Base-by-base conservation (phyloP, 2,797 vertebrate genomes). In the Hapalemur alaotrensis region DNA sequence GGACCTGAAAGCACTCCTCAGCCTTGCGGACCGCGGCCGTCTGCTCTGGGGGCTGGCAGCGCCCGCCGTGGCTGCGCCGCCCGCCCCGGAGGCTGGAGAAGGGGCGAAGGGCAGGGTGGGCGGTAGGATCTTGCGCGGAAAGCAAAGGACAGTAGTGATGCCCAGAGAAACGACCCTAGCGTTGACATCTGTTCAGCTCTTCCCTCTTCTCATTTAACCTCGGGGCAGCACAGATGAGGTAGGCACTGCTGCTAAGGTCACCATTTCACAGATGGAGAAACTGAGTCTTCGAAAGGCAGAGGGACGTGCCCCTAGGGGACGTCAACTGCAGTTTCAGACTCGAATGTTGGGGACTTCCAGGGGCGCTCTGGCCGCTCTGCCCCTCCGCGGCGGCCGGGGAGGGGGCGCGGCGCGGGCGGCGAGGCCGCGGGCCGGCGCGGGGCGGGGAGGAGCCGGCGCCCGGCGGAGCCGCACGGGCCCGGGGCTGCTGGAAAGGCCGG, bases 231-330 rank as follows among this genome's bases (percentile, higher is more conserved):
- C 88, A 69, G 20, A 50, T 5, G 48, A 89, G 67, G 63, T 3
- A 22, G 59, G 79, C 73, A 32, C 23, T 11, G 22, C 20, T 35
- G 54, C 54, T 43, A 52, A 41, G 15, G 75, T 48, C 28, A 28
- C 96, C 63, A 61, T 79, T 83, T 92, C 91, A 72, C 72, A 92
- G 69, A 73, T 54, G 86, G 80, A 81, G 75, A 93, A 67, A 96
- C 93, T 59, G 92, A 96, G 95, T 73, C 79, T 82, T 54, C 88
- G 7, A 57, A 57, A 23, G 79, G 18, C 67, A 10, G 54, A 88
- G 57, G 54, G 82, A 76, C 70, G 20, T 46, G 73, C 52, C n/a
- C 15, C 52, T 10, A 61, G 38, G 61, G 17, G 78, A 61, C 35
- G 7, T 25, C 73, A 28, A 14, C 28, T 86, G n/a, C 52, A 35